Evolutionary conservation across 2,113 vertebrate genomes (phyloP).

Genomic region (Ailuropoda melanoleuca): DNA sequence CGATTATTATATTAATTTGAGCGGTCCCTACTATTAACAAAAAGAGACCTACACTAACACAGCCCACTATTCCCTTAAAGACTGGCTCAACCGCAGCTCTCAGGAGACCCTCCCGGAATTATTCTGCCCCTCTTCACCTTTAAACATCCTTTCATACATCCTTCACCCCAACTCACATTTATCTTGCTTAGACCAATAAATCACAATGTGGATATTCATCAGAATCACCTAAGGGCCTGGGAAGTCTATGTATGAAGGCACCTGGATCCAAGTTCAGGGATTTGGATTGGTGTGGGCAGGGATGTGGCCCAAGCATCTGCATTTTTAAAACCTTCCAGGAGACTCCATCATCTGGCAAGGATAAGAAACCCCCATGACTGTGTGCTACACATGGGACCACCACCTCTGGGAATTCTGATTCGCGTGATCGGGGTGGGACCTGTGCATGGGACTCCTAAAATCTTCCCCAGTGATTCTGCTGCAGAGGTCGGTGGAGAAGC

Average conservation of each 20-base stretch:
- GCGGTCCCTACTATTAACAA: background rate
- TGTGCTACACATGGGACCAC: accelerated
- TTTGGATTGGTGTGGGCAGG: background rate
- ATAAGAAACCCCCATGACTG: background rate
- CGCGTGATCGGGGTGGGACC: accelerated
- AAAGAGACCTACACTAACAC: background rate
- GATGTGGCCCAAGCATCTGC: background rate
- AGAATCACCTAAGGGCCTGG: background rate
- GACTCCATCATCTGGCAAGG: accelerated
- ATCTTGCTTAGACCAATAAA: no score
- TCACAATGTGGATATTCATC: background rate
- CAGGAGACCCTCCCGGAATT: background rate
- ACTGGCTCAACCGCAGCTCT: background rate
- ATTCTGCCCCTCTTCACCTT: background rate
- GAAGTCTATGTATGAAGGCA: accelerated
- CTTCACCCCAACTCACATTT: background rate
- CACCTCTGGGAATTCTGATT: background rate
- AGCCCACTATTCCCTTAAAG: background rate
- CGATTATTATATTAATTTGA: background rate
- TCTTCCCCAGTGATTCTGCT: no score
- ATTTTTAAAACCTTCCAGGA: background rate
- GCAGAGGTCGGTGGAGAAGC: background rate
- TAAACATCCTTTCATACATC: no score
- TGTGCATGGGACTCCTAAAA: no score
- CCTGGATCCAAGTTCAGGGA: background rate